These are phyloP conservation scores for Campylomormyrus numenius DNA, from an alignment of 2,113 vertebrate species.

Conservation along the genomic window DNA sequence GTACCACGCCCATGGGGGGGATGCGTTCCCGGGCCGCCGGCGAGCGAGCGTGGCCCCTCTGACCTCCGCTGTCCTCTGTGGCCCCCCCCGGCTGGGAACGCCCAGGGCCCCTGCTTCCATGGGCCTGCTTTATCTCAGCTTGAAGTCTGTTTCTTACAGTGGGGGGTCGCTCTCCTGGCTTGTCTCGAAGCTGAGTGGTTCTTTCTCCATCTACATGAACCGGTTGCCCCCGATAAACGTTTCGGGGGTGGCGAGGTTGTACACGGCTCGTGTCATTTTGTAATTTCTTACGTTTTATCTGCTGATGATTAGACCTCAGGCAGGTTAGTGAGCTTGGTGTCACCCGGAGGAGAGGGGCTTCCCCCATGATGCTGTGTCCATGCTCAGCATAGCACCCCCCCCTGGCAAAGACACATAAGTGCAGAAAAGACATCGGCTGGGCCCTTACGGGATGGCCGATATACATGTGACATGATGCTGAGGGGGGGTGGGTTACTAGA, in stretches of 20 bases:
- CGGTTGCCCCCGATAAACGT: neutral
- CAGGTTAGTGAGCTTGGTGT: neutral
- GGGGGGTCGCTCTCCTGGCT: neutral
- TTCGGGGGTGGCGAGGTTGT: neutral
- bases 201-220: neutral
- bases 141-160: neutral
- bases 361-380: neutral
- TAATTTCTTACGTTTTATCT: neutral
- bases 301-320: neutral
- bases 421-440: conserved; percentile 18
- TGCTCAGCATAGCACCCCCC: neutral
- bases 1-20: conserved; percentile 37
- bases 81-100: neutral
- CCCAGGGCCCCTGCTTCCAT: neutral
- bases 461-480: conserved; percentile 21
- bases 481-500: conserved; percentile 21
- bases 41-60: neutral
- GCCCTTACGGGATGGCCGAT: conserved; percentile 21
- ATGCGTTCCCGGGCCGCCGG: neutral
- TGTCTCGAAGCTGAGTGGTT: neutral
- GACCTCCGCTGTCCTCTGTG: neutral
- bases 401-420: neutral
- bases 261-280: neutral
- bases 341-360: neutral
- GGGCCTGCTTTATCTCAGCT: neutral